phyloP scores from a whole-genome alignment of 2,888 invertebrate genomes.

The Synergus japonicus region DNA sequence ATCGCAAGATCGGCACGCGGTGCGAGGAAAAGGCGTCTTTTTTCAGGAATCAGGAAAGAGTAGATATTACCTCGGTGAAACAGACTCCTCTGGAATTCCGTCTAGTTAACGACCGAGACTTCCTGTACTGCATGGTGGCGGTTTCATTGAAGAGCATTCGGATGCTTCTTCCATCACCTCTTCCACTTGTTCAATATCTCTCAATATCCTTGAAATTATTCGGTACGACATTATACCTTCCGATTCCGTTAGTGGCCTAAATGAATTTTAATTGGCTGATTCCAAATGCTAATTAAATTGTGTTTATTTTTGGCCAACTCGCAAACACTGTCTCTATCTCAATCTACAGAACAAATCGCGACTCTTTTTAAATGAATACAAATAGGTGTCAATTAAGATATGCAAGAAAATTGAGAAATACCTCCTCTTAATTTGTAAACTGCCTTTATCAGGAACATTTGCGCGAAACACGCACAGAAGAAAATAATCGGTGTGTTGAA shows the following conservation, averaged over 20 bases:
- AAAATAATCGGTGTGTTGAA: constrained; percentile 9
- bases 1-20: constrained; percentile 39
- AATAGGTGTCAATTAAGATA: background rate
- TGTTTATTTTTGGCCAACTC: background rate
- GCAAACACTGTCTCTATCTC: background rate
- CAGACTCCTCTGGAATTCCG: constrained; percentile 54
- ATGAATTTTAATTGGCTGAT: constrained; percentile 3
- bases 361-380: background rate
- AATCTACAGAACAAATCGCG: background rate
- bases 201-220: background rate
- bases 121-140: constrained; percentile 49
- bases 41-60: constrained; percentile 40
- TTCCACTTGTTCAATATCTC: background rate
- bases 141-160: constrained; percentile 45
- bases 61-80: constrained; percentile 36
- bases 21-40: constrained; percentile 34
- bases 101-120: constrained; percentile 57
- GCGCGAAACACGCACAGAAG: constrained; percentile 1
- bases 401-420: background rate
- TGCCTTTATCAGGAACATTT: constrained; percentile 10
- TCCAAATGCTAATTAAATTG: background rate
- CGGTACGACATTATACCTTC: background rate
- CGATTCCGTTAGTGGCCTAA: background rate
- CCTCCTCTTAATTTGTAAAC: background rate
- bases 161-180: background rate